A percentile compares a stretch with the other conserved stretches of the same genome.
Conservation (phyloP, 2,797 vertebrate genomes). For the Acropternis orthonyx region DNA sequence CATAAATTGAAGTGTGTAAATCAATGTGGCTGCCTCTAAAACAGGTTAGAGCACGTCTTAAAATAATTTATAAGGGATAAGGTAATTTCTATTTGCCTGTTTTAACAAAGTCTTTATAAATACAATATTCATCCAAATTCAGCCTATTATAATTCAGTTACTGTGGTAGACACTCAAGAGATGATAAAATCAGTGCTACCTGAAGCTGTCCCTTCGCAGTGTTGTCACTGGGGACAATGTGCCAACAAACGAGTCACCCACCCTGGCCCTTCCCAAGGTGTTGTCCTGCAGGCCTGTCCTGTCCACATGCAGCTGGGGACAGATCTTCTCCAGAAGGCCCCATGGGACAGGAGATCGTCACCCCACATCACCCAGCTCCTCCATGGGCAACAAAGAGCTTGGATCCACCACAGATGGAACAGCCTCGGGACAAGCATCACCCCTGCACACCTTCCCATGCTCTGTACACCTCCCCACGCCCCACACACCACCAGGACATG, state of each 20-base stretch:
- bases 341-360: accelerated
- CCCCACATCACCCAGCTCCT: accelerated
- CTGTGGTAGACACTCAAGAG: neutral
- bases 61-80: constrained; percentile 48
- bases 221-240: accelerated
- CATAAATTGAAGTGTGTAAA: constrained; percentile 64
- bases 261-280: accelerated
- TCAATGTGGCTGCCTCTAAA: constrained; percentile 47
- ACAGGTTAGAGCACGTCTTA: neutral
- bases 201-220: neutral
- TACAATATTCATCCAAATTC: neutral
- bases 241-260: accelerated
- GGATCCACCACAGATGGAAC: accelerated
- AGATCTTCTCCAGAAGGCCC: neutral
- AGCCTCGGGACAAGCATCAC: accelerated
- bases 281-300: neutral
- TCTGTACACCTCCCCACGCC: neutral
- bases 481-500: accelerated
- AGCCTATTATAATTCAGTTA: neutral
- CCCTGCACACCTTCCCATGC: accelerated
- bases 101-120: constrained; percentile 69
- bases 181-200: neutral
- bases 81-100: constrained; percentile 24
- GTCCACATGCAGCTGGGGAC: accelerated
- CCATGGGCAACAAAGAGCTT: accelerated